Evolutionary conservation across 2,797 vertebrate genomes (phyloP).

Genomic region (Lycodopsis pacificus): DNA sequence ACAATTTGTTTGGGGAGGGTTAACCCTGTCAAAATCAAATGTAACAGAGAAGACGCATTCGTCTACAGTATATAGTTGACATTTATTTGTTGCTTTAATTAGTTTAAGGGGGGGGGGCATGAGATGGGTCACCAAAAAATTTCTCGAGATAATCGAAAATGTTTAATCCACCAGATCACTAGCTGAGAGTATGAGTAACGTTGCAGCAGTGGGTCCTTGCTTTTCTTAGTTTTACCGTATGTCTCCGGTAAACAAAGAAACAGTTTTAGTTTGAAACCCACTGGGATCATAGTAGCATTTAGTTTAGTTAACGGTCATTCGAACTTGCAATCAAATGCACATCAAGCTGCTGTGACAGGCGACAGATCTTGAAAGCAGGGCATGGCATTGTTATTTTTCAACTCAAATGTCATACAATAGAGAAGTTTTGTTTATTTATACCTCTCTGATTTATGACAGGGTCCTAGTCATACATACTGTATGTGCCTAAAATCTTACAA

Average conservation of each 20-base stretch:
- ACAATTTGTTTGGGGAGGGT: constrained; percentile 14
- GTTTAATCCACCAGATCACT: constrained; percentile 2
- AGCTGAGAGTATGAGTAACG: neutral
- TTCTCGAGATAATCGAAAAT: constrained; percentile 5
- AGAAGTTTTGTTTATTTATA: constrained; percentile 49
- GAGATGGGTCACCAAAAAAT: neutral
- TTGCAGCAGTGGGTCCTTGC: neutral
- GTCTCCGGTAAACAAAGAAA: constrained; percentile 6
- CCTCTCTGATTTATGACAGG: constrained; percentile 34
- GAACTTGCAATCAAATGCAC: constrained; percentile 12
- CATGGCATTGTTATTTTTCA: constrained; percentile 30
- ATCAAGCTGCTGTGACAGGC: constrained; percentile 12
- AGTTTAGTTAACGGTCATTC: constrained; percentile 23
- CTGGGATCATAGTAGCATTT: constrained; percentile 26
- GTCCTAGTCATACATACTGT: constrained; percentile 22
- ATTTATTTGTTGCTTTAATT: constrained; percentile 3
- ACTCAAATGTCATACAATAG: constrained; percentile 13
- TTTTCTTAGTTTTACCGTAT: neutral
- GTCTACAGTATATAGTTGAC: neutral
- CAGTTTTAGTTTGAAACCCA: neutral
- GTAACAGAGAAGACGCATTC: neutral
- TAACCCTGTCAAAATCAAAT: constrained; percentile 8
- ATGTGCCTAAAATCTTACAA: constrained; percentile 69
- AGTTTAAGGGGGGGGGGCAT: neutral
- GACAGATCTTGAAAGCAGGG: constrained; percentile 35